These are phyloP conservation scores for Acrobasis suavella DNA, from an alignment of 2,888 invertebrate species.

Conservation along the genomic window DNA sequence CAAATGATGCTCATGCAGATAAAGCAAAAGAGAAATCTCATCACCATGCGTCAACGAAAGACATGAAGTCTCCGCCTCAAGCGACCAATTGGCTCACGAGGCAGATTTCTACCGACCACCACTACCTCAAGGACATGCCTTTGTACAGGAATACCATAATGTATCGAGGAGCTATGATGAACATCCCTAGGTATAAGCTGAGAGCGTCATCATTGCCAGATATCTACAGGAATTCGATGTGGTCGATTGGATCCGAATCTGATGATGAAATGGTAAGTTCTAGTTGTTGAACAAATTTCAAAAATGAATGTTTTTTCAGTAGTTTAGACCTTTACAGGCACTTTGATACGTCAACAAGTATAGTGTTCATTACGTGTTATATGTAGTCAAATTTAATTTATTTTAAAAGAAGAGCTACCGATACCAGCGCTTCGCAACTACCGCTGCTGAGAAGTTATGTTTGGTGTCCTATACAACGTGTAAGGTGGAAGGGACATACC, in stretches of 20 bases:
- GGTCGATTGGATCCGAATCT: constrained; percentile 82
- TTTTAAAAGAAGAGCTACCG: no score
- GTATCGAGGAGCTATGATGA: constrained; percentile 92
- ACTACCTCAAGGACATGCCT: constrained; percentile 86
- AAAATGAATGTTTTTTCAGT: no score
- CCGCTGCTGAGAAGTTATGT: no score
- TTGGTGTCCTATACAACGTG: no score
- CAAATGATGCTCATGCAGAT: constrained; percentile 24
- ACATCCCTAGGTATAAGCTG: constrained; percentile 89
- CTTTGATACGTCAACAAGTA: no score
- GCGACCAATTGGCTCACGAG: constrained; percentile 57
- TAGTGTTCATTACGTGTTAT: no score
- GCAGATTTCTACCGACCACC: constrained; percentile 83
- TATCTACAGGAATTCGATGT: constrained; percentile 92
- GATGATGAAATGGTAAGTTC: constrained; percentile 88
- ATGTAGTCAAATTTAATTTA: no score
- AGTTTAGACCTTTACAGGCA: no score
- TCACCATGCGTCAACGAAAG: constrained; percentile 26
- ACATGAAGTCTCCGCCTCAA: constrained; percentile 35
- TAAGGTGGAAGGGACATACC: no score
- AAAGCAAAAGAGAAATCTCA: constrained; percentile 32
- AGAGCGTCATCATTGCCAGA: constrained; percentile 94
- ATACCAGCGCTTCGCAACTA: no score
- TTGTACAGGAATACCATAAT: constrained; percentile 91
- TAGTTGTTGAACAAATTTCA: no score